Base-by-base conservation (phyloP, 2,797 vertebrate species). In the Psittacula derbiana region DNA sequence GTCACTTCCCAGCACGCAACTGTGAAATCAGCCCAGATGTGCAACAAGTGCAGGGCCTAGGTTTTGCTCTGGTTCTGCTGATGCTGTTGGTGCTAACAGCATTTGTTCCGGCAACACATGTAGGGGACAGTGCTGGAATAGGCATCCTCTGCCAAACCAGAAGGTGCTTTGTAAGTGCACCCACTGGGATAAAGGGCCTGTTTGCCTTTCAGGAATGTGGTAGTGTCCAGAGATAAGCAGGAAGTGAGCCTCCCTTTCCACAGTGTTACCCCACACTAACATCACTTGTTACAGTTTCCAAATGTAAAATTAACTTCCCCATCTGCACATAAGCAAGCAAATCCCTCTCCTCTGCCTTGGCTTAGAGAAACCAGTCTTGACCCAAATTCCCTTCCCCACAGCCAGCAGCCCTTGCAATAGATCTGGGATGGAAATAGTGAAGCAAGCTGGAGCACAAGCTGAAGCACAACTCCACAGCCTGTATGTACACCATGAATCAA, bases 241-340 rank as follows among this genome's bases (percentile, higher is more conserved):
- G 74, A 41, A 19, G 25, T 0, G 7, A 75, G 31, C 33, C 25
- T 31, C 15, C 18, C 1, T 12, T 64, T 25, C 55, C 31, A 20
- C 23, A 0, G 1, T 16, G 23, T 38, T 43, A 33, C 4, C 17
- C 23, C 27, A 12, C n/a, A 11, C 5, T 5, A 15, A 4, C 44
- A 47, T 17, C 43, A 4, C 49, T 64, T 16, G 6, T 33, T 86
- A 16, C 16, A 27, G 57, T 27, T 65, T 30, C 24, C 41, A 38
- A 33, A 43, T 16, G 40, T 15, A 73, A 53, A 58, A 40, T 19
- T 38, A 50, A 49, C 33, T 38, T 75, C 36, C 10, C 4, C 31
- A 61, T 21, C 24, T 44, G 47, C 50, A 60, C 11, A 1, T 6
- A 6, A 71, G 21, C 30, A 41, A 36, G 21, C 16, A 9, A 47